A percentile compares a stretch with the other conserved stretches of the same genome.
Evolutionary conservation across 2,113 vertebrate species (phyloP).

Genomic region (Theristicus caerulescens): DNA sequence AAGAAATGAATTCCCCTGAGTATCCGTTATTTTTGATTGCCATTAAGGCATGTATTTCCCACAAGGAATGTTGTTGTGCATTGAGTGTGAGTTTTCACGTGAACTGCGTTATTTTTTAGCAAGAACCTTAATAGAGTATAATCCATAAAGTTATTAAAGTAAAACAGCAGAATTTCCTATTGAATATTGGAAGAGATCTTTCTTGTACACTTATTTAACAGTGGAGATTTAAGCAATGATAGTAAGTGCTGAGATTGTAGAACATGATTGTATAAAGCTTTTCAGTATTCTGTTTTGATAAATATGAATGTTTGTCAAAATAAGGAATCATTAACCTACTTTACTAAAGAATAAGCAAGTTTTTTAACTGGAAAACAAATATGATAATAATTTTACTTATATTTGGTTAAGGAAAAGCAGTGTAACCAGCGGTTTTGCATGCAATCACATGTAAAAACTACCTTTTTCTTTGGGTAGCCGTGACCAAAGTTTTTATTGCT

Average conservation of each 20-base stretch:
- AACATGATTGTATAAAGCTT: background rate
- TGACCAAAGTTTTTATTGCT: background rate
- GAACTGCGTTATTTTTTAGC: background rate
- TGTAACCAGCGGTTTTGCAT: background rate
- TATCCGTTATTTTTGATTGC: background rate
- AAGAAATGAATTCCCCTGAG: background rate
- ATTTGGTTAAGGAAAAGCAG: background rate
- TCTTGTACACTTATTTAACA: background rate
- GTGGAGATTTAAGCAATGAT: background rate
- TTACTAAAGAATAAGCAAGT: background rate
- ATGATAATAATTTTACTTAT: background rate
- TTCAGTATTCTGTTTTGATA: background rate
- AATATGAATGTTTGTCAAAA: background rate
- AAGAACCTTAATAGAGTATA: background rate
- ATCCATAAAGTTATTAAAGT: background rate
- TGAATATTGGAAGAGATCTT: background rate
- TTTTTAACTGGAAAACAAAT: background rate
- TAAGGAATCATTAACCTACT: background rate
- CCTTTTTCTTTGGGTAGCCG: background rate
- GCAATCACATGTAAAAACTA: background rate
- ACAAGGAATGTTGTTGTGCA: background rate
- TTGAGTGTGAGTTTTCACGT: background rate
- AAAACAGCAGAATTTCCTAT: background rate
- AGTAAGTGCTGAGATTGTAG: background rate
- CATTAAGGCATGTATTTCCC: background rate